Evolutionary conservation across 2,888 invertebrate genomes (phyloP).

Genomic region (Panzeria rudis): DNA sequence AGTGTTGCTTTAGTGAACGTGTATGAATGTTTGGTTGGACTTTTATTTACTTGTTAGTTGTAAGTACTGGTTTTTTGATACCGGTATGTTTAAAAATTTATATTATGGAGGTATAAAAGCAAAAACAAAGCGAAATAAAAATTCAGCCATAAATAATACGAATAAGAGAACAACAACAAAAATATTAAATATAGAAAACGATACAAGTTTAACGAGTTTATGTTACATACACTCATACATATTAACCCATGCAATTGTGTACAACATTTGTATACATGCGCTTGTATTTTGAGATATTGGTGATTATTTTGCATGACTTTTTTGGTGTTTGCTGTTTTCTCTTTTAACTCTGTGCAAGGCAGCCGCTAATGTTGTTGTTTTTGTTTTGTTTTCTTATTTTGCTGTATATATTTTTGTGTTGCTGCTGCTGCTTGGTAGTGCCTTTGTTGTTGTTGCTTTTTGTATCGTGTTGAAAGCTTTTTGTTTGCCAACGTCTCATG

Average conservation of each 20-base stretch:
- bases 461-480: slow-evolving; percentile 79
- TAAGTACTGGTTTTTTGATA: slow-evolving; percentile 67
- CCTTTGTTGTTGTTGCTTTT: slow-evolving; percentile 63
- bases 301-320: slow-evolving; percentile 71
- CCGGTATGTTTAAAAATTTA: slow-evolving; percentile 61
- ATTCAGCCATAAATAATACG: slow-evolving; percentile 64
- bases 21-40: slow-evolving; percentile 42
- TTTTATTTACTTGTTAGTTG: slow-evolving; percentile 60
- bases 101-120: slow-evolving; percentile 41
- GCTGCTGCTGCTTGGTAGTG: slow-evolving; percentile 51
- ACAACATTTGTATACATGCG: slow-evolving; percentile 2
- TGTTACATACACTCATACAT: slow-evolving; percentile 10
- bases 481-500: slow-evolving; percentile 78
- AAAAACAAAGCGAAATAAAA: not conserved
- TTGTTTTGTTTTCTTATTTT: slow-evolving; percentile 33
- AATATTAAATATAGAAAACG: slow-evolving; percentile 24
- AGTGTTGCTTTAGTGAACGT: slow-evolving; percentile 16
- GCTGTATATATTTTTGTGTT: slow-evolving; percentile 43
- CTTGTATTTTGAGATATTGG: slow-evolving; percentile 48
- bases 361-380: slow-evolving; percentile 58
- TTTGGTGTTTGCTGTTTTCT: slow-evolving; percentile 72
- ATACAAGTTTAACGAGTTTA: slow-evolving; percentile 72
- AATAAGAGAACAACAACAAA: slow-evolving; percentile 50
- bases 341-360: slow-evolving; percentile 72
- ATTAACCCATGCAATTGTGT: not conserved